Evolutionary conservation across 2,888 invertebrate genomes (phyloP).

Genomic region (Papilio gigon): DNA sequence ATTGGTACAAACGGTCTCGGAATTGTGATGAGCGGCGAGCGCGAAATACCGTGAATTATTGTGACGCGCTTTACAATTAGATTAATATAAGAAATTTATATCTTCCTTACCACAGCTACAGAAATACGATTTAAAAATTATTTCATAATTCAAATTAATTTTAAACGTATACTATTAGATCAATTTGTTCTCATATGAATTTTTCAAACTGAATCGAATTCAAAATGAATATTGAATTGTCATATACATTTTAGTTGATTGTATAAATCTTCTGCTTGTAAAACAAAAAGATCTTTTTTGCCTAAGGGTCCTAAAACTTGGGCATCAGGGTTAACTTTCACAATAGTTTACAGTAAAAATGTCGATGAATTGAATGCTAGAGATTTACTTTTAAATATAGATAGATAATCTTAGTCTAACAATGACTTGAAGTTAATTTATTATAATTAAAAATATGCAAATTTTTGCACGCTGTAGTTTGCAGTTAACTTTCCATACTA

Average conservation of each 20-base stretch:
- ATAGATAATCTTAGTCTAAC: not conserved
- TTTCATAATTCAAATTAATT: not conserved
- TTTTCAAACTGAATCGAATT: too few relatives aligned
- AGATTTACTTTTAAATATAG: not conserved
- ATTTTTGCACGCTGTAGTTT: conserved; percentile 1
- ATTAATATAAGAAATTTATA: not conserved
- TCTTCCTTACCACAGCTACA: not conserved
- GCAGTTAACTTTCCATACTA: conserved; percentile 5
- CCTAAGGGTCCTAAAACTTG: too few relatives aligned
- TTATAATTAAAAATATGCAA: conserved; percentile 20
- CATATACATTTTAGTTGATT: too few relatives aligned
- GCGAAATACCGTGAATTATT: conserved; percentile 59
- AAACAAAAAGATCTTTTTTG: too few relatives aligned
- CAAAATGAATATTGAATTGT: too few relatives aligned
- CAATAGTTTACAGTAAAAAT: too few relatives aligned
- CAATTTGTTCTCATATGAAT: too few relatives aligned
- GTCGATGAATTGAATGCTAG: too few relatives aligned
- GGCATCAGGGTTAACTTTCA: too few relatives aligned
- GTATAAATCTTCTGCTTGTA: too few relatives aligned
- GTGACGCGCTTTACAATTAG: not conserved
- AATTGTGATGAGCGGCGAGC: conserved; percentile 71
- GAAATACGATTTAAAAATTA: not conserved
- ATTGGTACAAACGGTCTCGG: conserved; percentile 69
- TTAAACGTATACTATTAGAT: too few relatives aligned
- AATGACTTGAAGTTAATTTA: conserved; percentile 37